Evolutionary conservation across 1,140 invertebrate genomes (phyloP), one percentile per base, ranked within the genome.

Genomic region (Xylocopa sonorina): DNA sequence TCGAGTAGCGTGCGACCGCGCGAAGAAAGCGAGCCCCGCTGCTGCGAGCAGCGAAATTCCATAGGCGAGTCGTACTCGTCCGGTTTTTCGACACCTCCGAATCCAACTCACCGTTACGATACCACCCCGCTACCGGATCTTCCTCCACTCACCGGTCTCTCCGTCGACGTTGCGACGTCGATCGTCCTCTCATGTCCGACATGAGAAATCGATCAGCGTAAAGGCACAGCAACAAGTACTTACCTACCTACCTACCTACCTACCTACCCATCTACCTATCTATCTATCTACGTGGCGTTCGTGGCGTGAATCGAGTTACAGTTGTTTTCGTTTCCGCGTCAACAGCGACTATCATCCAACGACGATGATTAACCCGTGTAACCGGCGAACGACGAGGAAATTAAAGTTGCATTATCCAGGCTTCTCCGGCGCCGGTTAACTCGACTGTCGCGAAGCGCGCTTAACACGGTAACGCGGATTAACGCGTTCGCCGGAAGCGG

Each of bases 1-100:
- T 93, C 91, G 92, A 93, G 91, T 92, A 93, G 90, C 92, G 92
- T 93, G 92, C 76, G 92, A 93, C 87, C 88, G 82, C 41, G 34
- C 41, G 80, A 83, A 83, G 84, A 86, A 87, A 87, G 78, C 68
- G 85, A 86, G 55, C 83, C 85, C 64, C 74, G 78, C 66, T 89
- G 88, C 89, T 90, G 84, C 71, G 83, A 83, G 63, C 80, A 88
- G 88, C 85, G 82, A 89, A 90, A 92, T 91, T 90, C 86, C 83
- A 80, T 74, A 62, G 83, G 50, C 21, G 1, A 43, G 24, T 6
- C 43, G n/a, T n/a, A n/a, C n/a, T n/a, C n/a, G n/a, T n/a, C n/a
- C n/a, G n/a, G n/a, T n/a, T n/a, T n/a, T n/a, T n/a, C n/a, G n/a
- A n/a, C 50, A 34, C 83, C 81, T 57, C 46, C 51, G 34, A 32